Conservation (phyloP, 2,888 invertebrate genomes). For the Creontiades dilutus region DNA sequence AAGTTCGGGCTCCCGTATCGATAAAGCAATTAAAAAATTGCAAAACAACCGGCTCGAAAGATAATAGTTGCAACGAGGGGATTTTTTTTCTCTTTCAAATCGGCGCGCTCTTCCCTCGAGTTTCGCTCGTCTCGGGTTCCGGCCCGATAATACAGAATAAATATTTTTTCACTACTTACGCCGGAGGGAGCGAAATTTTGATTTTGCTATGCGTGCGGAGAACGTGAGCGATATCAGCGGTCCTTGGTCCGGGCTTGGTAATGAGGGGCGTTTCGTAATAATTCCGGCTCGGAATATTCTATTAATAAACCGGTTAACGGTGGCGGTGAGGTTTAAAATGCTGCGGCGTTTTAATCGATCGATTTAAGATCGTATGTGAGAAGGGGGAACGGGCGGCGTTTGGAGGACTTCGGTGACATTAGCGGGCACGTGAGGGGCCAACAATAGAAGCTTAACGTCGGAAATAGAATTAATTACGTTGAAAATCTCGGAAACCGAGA, state of each 20-base stretch:
- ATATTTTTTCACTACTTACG: not conserved
- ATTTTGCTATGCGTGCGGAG: not conserved
- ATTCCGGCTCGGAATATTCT: too few relatives aligned
- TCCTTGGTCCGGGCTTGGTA: not conserved
- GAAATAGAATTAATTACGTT: too few relatives aligned
- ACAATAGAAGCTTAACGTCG: too few relatives aligned
- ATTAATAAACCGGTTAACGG: too few relatives aligned
- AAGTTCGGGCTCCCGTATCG: conserved; percentile 28
- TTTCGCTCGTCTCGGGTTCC: not conserved
- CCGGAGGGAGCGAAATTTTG: not conserved
- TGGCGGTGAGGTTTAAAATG: too few relatives aligned
- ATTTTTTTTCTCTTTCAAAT: not conserved
- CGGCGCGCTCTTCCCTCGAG: not conserved
- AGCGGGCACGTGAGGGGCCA: too few relatives aligned
- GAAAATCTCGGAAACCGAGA: too few relatives aligned
- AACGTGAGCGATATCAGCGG: not conserved
- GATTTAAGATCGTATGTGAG: too few relatives aligned
- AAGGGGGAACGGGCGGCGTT: too few relatives aligned
- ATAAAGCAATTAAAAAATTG: conserved; percentile 35
- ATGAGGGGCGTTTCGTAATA: too few relatives aligned
- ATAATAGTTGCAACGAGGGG: not conserved
- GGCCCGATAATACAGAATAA: not conserved
- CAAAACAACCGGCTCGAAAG: not conserved
- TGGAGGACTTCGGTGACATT: too few relatives aligned
- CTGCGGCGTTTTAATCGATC: too few relatives aligned